Evolutionary conservation across 2,113 vertebrate species (phyloP).

Genomic region (Ornithorhynchus anatinus): DNA sequence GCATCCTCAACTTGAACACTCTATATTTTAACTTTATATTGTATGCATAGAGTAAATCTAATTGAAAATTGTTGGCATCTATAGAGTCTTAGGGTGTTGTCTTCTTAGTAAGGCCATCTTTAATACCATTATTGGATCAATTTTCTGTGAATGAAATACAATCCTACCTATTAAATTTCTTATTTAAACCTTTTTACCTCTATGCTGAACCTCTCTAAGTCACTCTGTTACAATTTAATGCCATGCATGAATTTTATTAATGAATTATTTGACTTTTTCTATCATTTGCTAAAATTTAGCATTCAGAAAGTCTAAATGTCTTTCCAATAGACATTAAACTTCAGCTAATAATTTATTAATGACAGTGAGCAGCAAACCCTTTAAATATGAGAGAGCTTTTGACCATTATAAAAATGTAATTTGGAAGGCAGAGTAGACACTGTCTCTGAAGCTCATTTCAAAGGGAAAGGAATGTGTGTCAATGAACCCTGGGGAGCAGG

Average conservation of each 20-base stretch:
- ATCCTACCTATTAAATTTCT: not conserved
- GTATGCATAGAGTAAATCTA: too few species aligned
- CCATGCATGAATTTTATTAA: constrained; percentile 29
- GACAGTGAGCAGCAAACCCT: constrained; percentile 1
- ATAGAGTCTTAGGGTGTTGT: too few species aligned
- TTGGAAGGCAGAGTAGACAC: not conserved
- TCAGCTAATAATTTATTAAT: constrained; percentile 22
- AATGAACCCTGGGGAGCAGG: not conserved
- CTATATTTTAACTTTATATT: too few species aligned
- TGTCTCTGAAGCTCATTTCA: constrained; percentile 2
- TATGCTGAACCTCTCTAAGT: not conserved
- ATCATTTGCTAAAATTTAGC: constrained; percentile 17
- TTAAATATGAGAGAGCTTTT: constrained; percentile 17
- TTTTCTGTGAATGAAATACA: not conserved
- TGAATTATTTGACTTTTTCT: constrained; percentile 36
- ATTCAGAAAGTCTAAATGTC: constrained; percentile 14
- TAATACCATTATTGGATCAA: too few species aligned
- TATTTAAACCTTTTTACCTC: constrained; percentile 6
- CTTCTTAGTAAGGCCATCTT: too few species aligned
- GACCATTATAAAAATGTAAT: constrained; percentile 20
- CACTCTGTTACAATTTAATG: not conserved
- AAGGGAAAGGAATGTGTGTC: constrained; percentile 3
- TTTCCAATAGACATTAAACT: constrained; percentile 8
- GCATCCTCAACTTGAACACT: too few species aligned
- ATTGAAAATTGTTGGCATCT: too few species aligned